These are phyloP conservation scores for Scomber scombrus DNA, from an alignment of 2,113 vertebrate species.

Conservation along the genomic window DNA sequence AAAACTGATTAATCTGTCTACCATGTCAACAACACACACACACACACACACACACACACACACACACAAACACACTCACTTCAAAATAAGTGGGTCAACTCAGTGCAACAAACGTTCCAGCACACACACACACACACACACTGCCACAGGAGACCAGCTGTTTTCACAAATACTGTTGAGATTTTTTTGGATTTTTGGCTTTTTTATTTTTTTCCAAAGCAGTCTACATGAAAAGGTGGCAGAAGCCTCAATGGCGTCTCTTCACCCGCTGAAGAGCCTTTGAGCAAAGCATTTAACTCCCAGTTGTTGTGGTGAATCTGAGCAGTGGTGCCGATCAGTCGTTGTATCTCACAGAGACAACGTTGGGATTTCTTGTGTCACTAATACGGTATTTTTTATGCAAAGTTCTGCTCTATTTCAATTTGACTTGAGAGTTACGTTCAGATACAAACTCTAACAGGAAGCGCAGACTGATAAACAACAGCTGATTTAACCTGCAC, in stretches of 20 bases:
- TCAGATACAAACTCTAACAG: no score
- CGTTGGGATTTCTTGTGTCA: neutral
- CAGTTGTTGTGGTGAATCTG: neutral
- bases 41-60: conserved; percentile 22
- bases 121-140: conserved; percentile 16
- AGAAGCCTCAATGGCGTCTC: neutral
- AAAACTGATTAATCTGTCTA: conserved; percentile 58
- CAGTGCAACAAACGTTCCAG: conserved; percentile 29
- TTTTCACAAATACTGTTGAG: conserved; percentile 51
- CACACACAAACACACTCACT: conserved; percentile 12
- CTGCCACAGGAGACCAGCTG: conserved; percentile 57
- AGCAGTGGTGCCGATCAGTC: neutral
- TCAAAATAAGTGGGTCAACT: conserved; percentile 69
- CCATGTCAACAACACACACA: conserved; percentile 10
- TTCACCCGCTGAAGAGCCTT: conserved; percentile 22
- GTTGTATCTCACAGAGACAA: neutral
- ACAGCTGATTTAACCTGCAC: no score
- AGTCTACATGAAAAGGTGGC: conserved; percentile 9
- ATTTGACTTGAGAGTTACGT: no score
- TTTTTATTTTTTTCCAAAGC: conserved; percentile 11
- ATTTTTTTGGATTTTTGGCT: conserved; percentile 23
- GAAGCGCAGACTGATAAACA: no score
- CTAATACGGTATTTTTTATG: no score
- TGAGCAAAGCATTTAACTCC: conserved; percentile 44
- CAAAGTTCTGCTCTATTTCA: no score